Evolutionary conservation across 2,888 invertebrate species (phyloP), one percentile per base, ranked within the genome.

Genomic region (Theretra japonica): DNA sequence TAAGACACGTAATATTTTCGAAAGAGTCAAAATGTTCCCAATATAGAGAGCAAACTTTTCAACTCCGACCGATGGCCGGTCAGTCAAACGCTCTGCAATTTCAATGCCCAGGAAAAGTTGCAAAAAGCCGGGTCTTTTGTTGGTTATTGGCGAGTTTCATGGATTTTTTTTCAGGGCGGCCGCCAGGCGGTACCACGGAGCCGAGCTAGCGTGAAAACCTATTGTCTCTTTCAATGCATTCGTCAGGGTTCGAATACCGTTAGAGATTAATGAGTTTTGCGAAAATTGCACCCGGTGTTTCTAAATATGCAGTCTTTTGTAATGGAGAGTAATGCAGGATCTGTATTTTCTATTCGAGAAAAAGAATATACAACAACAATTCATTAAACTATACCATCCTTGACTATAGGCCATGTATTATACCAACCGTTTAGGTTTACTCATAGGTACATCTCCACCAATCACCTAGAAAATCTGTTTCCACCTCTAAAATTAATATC

Each of bases 61-160:
- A 48, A 23, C 41, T 48, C 17, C 33, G 33, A 62, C 41, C 48
- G 23, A 65, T 65, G 65, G 23, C 65, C 23, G 65, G 48, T 48
- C 65, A 48, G 65, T 65, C 65, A 65, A 65, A 65, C 48, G 65
- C 23, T 65, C 48, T 65, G 17, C 65, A 65, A 65, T 65, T 65
- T 65, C 65, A 65, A 65, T 23, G 65, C 65, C 2, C 48, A 17
- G 25, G 41, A 65, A 65, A 65, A 65, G 65, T 65, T 23, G 48
- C 41, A 65, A 65, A 65, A 65, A 23, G 23, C 48, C 23, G 33
- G 17, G 23, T 48, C 7, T 65, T 28, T 65, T 23, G 41, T 65
- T 65, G 65, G 41, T 65, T 65, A 65, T 41, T 65, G 41, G 65
- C 41, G 23, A 65, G 21, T 48, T 65, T 48, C 65, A 48, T 48